Percentiles rank a stretch among this genome's conserved stretches.
phyloP scores from a whole-genome alignment of 2,888 invertebrate genomes.

The Stictocephala bisonia region DNA sequence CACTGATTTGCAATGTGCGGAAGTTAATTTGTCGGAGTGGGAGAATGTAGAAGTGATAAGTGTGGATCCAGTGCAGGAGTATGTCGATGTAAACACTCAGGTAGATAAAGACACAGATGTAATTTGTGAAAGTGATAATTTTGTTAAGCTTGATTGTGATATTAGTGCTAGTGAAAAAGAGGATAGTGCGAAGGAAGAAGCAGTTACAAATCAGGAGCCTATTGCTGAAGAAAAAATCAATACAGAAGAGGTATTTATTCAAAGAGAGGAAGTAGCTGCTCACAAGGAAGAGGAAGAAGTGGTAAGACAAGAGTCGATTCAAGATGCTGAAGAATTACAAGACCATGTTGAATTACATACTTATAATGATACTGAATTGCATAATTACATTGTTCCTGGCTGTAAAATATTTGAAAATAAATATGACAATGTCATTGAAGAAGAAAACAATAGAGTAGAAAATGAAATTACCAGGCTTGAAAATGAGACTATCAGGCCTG shows the following conservation, averaged over 20 bases:
- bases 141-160: constrained; percentile 31
- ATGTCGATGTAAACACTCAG: constrained; percentile 32
- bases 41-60: constrained; percentile 40
- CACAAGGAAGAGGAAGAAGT: background rate
- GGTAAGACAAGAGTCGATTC: no score
- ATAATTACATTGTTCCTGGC: no score
- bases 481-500: no score
- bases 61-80: constrained; percentile 28
- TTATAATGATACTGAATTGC: no score
- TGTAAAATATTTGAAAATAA: no score
- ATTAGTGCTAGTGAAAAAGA: constrained; percentile 36
- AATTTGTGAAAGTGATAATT: constrained; percentile 27
- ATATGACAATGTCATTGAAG: no score
- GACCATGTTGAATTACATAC: no score
- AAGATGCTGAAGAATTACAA: no score
- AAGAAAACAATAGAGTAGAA: no score
- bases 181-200: background rate
- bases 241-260: background rate
- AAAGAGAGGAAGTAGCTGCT: background rate
- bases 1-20: constrained; percentile 44
- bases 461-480: no score
- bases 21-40: constrained; percentile 36
- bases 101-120: background rate
- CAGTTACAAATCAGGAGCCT: background rate
- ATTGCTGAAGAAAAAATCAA: background rate